Base-by-base conservation (phyloP, 2,797 vertebrate genomes). In the Masticophis lateralis region DNA sequence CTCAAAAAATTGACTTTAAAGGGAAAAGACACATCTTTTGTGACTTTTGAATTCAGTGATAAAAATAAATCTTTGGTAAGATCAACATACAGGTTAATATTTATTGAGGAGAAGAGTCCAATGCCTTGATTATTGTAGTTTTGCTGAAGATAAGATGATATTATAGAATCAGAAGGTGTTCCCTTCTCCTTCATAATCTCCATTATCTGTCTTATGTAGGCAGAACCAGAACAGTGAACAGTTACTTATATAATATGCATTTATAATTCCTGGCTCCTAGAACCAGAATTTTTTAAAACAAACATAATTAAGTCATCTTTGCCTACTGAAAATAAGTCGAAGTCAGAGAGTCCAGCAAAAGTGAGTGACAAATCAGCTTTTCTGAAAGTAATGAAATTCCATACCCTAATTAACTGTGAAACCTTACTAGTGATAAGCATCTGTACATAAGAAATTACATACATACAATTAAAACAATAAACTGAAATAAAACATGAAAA, bases 241-340 rank as follows among this genome's bases (percentile, higher is more conserved):
- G 93, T 93, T 94, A 91, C 86, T 96, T 96, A 86, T 92, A 94
- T 96, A 93, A 93, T 95, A 95, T 95, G 96, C 92, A 94, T 89
- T 87, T 12, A 90, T 53, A 93, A 90, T 94, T 94, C 12, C 90
- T 56, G 91, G 5, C 37, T 83, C 90, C 32, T 3, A 89, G 9
- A 53, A 32, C 86, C 92, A 5, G 91, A 94, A 59, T 95, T 90
- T 27, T 32, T 32, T 69, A 83, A 22, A 55, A 37, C 28, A 91
- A 74, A 13, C 12, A 47, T 28, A 88, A 56, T 20, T 59, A 59
- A 22, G 20, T n/a, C n/a, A 3, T 43, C 28, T 9, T 56, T 61
- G 55, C 20, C 10, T 10, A 56, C 25, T 32, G 43, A 22, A 1
- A 1, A 5, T 25, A n/a, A 86, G 20, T 55, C 13, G 7, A 32